Evolutionary conservation across 2,113 vertebrate genomes (phyloP).

Genomic region (Merops nubicus): DNA sequence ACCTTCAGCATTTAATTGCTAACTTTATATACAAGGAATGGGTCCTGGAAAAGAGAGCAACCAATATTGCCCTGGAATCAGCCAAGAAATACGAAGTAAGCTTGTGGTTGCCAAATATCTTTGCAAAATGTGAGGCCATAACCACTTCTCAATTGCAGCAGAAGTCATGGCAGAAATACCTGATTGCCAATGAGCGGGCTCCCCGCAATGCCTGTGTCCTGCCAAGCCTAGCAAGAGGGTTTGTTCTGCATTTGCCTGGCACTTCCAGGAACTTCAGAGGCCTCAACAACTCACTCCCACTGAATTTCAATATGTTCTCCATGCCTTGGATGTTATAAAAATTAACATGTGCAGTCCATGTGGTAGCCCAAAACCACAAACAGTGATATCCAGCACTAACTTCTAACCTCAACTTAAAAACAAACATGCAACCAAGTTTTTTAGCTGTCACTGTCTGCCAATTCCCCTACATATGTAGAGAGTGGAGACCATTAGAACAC

Average conservation of each 20-base stretch:
- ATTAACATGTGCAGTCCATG: fast-evolving
- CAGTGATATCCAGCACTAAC: neutral
- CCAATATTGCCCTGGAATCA: neutral
- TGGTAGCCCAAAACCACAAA: neutral
- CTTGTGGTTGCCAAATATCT: neutral
- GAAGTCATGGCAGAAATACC: neutral
- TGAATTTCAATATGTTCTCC: neutral
- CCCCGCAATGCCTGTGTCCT: fast-evolving
- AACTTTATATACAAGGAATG: neutral
- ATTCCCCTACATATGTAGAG: neutral
- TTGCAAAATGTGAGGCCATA: neutral
- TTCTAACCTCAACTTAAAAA: neutral
- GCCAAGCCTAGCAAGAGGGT: neutral
- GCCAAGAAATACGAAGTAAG: neutral
- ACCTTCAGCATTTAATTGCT: neutral
- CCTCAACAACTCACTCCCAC: neutral
- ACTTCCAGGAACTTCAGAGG: neutral
- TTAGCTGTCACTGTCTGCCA: neutral
- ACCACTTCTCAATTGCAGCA: neutral
- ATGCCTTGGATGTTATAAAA: neutral
- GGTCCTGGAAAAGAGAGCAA: neutral
- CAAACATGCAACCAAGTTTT: fast-evolving
- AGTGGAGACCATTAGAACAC: neutral
- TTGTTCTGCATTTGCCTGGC: neutral
- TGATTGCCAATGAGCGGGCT: neutral